Base-by-base conservation (phyloP, 2,888 invertebrate genomes). In the Panzeria rudis region DNA sequence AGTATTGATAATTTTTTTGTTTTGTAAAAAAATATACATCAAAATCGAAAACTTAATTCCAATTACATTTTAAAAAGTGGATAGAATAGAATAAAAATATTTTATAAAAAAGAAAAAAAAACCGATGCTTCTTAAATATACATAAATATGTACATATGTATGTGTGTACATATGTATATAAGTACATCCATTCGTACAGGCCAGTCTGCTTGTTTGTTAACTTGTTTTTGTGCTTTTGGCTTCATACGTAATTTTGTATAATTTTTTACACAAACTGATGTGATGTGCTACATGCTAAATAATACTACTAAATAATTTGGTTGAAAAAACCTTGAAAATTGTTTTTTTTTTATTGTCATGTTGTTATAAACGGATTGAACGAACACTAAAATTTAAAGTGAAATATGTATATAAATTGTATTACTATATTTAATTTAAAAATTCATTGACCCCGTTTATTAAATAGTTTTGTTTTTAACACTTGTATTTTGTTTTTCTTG, bases 291-390 rank as follows among this genome's bases (percentile, higher is more conserved):
- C 62, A 84, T 50, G 41, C 23, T 59, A 52, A 66, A 61, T n/a
- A 41, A 38, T 25, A 35, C 17, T 20, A 50, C 29, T n/a, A 38
- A 73, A 61, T 41, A 69, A 68, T 56, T 61, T 84, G 13, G 59
- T 68, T 17, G 17, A 75, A 25, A 64, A 84, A 71, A 72, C 84
- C 76, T 84, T 80, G 66, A 84, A 82, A 81, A 61, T 54, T 5
- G 2, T 35, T 7, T 35, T 38, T 71, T 61, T 54, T 66, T 56
- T 56, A 77, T 29, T 77, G 61, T 69, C 32, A 61, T 35, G 75
- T 62, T 59, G n/a, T n/a, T 29, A 41, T 61, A 78, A 78, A 56
- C 47, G 56, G 52, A 77, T 32, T 59, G 15, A 64, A 72, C 35
- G 25, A 72, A 73, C 52, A 50, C 29, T 47, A 23, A 61, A 41